Evolutionary conservation across 2,113 vertebrate genomes (phyloP).

Genomic region (Limanda limanda): DNA sequence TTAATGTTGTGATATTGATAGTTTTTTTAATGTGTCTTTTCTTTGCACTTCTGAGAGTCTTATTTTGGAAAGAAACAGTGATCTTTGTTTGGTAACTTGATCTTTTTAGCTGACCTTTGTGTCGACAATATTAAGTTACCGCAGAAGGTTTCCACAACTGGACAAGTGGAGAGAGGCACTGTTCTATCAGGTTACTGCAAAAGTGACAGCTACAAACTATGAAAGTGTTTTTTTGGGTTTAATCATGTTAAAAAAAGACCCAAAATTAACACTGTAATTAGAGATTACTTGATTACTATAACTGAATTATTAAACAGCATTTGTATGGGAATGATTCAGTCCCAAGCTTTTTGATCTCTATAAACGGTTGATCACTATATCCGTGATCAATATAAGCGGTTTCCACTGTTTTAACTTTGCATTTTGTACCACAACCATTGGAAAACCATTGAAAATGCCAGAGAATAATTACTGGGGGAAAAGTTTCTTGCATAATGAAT

Average conservation of each 20-base stretch:
- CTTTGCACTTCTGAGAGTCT: not conserved
- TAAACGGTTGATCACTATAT: too few relatives aligned
- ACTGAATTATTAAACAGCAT: too few relatives aligned
- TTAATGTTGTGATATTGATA: not conserved
- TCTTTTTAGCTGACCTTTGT: conserved; percentile 11
- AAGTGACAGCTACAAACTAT: too few relatives aligned
- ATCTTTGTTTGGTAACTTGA: conserved; percentile 25
- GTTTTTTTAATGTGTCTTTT: not conserved
- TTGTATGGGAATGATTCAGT: too few relatives aligned
- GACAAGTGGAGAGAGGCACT: not conserved
- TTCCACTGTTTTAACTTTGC: not conserved
- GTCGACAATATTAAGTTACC: conserved; percentile 40
- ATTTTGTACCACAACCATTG: not conserved
- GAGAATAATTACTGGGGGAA: conserved; percentile 1
- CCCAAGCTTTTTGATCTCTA: too few relatives aligned
- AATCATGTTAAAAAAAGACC: too few relatives aligned
- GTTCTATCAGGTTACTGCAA: not conserved
- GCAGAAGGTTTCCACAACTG: conserved; percentile 44
- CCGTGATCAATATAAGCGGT: too few relatives aligned
- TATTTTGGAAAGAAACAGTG: conserved; percentile 3
- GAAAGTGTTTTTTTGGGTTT: too few relatives aligned
- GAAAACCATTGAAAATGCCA: not conserved
- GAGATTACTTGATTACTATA: too few relatives aligned
- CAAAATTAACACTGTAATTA: too few relatives aligned
- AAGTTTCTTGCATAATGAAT: conserved; percentile 33